Conservation (phyloP, 92 coral and sea anemone species). For the Micromussa lordhowensis region DNA sequence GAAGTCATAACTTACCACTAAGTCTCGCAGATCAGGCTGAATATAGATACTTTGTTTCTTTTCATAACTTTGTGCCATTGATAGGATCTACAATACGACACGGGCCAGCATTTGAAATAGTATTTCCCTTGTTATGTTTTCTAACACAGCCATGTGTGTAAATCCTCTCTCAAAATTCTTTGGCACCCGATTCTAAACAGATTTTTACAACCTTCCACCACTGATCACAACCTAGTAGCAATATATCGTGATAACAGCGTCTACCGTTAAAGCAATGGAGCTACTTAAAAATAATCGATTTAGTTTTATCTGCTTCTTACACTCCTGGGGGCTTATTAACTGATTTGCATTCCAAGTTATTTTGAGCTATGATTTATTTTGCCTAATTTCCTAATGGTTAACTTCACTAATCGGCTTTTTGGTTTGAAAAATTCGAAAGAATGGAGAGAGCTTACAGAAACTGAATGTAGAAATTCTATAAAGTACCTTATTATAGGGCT, state of each 20-base stretch:
- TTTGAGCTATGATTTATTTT: constrained; percentile 12
- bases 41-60: not conserved
- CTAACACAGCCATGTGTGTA: not conserved
- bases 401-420: constrained; percentile 1
- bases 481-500: not conserved
- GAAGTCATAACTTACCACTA: not conserved
- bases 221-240: not conserved
- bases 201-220: not conserved
- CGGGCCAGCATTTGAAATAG: no score
- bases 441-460: not conserved
- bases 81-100: no score
- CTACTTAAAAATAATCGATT: not conserved
- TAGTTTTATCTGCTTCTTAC: not conserved
- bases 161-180: not conserved
- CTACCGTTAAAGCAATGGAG: not conserved
- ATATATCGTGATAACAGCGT: not conserved
- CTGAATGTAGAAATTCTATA: not conserved
- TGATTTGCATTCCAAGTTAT: not conserved
- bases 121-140: no score
- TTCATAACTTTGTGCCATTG: not conserved
- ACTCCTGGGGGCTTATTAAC: not conserved
- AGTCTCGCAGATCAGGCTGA: not conserved
- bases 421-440: not conserved
- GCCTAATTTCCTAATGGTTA: not conserved
- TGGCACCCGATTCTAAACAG: not conserved